Percentiles rank a stretch among this genome's conserved stretches.
Conservation (phyloP, 2,888 invertebrate genomes). For the Thysanoteuthis rhombus region DNA sequence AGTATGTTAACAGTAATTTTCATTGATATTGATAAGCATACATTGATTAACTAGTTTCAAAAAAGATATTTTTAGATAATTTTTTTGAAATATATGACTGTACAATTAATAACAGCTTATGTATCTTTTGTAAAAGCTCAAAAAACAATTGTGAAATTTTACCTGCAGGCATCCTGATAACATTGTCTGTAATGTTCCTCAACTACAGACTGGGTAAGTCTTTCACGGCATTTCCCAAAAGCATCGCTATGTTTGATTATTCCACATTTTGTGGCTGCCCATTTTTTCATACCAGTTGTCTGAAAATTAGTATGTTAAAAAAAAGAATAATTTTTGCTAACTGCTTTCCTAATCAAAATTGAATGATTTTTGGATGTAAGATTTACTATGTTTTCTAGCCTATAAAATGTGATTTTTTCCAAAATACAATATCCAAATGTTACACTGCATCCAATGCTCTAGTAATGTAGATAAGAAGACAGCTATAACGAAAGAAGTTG, state of each 20-base stretch:
- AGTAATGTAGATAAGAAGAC: not conserved
- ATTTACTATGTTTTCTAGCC: not conserved
- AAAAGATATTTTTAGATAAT: no score
- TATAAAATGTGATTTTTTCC: not conserved
- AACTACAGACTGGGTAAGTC: not conserved
- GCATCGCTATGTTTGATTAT: not conserved
- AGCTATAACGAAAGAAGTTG: not conserved
- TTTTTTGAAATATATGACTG: no score
- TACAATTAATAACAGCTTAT: not conserved
- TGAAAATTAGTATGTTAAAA: not conserved
- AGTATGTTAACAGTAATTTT: no score
- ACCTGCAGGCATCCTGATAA: not conserved
- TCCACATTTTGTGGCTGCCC: slow-evolving; percentile 12
- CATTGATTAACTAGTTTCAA: no score
- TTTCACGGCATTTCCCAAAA: not conserved
- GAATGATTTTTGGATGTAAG: not conserved
- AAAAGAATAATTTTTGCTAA: not conserved
- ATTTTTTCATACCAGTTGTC: not conserved
- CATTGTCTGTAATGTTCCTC: not conserved
- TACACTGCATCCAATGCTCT: not conserved
- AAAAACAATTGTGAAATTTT: not conserved
- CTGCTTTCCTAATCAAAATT: not conserved
- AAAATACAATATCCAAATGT: not conserved
- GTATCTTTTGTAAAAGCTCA: not conserved
- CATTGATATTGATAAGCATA: no score